Evolutionary conservation across 2,888 invertebrate species (phyloP), one percentile per base, ranked within the genome.

Genomic region (Lepidonotus clava): DNA sequence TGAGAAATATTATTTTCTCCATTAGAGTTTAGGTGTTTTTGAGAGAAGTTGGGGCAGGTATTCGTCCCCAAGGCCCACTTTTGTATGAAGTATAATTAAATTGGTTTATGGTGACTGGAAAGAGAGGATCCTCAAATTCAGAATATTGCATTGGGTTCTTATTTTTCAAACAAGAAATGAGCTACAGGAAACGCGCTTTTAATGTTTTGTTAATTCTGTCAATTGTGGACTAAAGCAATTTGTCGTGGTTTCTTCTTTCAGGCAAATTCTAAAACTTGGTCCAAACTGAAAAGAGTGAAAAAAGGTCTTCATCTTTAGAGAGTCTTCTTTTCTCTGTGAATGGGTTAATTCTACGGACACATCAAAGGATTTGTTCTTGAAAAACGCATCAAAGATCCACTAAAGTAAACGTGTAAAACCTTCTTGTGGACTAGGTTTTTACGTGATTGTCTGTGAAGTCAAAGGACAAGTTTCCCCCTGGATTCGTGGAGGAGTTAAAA

Each of bases 21-120:
- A 6, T 18, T 38, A 71, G 21, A 5, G 38, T 0, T 71, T n/a
- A 18, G 71, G n/a, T 71, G 34, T 36, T 71, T 56, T 61, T 61
- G 2, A 11, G 28, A 14, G 24, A 32, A n/a, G 56, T n/a, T 61
- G 61, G 61, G n/a, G n/a, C n/a, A n/a, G n/a, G n/a, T 11, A 61
- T 61, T 61, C 40, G 1, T 2, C 76, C 40, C 76, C 38, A 34
- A 36, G 21, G 40, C 38, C 38, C 76, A 34, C 24, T 76, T 76
- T 34, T 76, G 36, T 71, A 38, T 80, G 51, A 80, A 80, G 80
- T 46, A 80, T 51, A 80, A 80, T 80, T 46, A 46, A 80, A 80
- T 80, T 46, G 51, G 24, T 28, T 51, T 51, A 80, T 46, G 46
- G 46, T 80, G 80, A 28, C 80, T 46, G 46, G 46, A 32, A 28